Percentiles rank a stretch among this genome's conserved stretches.
Conservation (phyloP, 2,797 vertebrate species). For the Coluber constrictor region DNA sequence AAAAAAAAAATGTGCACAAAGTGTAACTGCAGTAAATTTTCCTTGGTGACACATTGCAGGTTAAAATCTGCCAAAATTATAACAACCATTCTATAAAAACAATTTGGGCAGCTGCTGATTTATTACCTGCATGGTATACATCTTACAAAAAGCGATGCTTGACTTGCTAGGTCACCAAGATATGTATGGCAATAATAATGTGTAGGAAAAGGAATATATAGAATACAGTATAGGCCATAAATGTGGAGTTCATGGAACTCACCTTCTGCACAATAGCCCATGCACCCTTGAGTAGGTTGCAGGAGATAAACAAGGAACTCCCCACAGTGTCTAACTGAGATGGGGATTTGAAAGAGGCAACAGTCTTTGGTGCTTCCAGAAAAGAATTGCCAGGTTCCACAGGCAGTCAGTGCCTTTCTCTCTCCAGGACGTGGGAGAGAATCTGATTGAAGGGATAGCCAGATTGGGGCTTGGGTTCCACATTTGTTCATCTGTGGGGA, state of each 20-base stretch:
- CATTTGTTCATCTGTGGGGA: slow-evolving; percentile 78
- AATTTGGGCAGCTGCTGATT: slow-evolving; percentile 47
- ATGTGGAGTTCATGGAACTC: slow-evolving; percentile 12
- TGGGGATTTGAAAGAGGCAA: slow-evolving; percentile 74
- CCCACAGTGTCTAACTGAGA: slow-evolving; percentile 72
- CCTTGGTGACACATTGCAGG: slow-evolving; percentile 36
- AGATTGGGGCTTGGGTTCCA: slow-evolving; percentile 78
- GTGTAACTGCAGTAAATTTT: slow-evolving; percentile 43
- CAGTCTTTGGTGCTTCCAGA: slow-evolving; percentile 70
- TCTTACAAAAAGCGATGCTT: slow-evolving; percentile 37
- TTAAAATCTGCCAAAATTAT: slow-evolving; percentile 46
- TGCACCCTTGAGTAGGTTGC: slow-evolving; percentile 77
- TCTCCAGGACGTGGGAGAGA: slow-evolving; percentile 65
- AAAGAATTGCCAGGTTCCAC: slow-evolving; percentile 77
- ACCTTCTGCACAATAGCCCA: slow-evolving; percentile 80
- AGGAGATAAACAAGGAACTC: slow-evolving; percentile 76
- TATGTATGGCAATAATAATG: neutral
- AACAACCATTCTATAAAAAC: slow-evolving; percentile 57
- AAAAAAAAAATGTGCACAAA: slow-evolving; percentile 47
- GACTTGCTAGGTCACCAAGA: slow-evolving; percentile 46
- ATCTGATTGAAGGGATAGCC: slow-evolving; percentile 72
- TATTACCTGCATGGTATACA: slow-evolving; percentile 46
- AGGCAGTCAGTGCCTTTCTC: slow-evolving; percentile 68
- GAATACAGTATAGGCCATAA: slow-evolving; percentile 31
- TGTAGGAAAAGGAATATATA: slow-evolving; percentile 6